These are phyloP conservation scores for Euphonia xanthogaster DNA, from an alignment of 2,797 vertebrate species.

Conservation along the genomic window DNA sequence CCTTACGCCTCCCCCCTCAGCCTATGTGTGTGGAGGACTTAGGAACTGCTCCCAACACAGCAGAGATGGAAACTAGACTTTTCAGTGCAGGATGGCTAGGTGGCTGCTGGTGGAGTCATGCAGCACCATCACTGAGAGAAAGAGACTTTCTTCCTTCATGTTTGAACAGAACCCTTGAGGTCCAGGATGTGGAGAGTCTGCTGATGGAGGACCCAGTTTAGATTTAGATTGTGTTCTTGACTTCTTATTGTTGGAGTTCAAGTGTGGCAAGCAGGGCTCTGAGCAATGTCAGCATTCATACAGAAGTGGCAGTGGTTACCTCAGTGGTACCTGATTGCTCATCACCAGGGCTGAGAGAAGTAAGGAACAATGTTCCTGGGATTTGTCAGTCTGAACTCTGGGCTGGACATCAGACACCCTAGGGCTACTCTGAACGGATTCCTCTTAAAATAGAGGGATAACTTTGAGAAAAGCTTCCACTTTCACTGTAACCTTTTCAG, in stretches of 20 bases:
- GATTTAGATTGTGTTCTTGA: not conserved
- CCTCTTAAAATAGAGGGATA: not conserved
- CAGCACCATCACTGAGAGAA: not conserved
- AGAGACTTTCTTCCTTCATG: not conserved
- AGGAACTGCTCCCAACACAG: not conserved
- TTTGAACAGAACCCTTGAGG: not conserved
- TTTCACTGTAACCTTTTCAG: not conserved
- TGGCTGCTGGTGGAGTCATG: not conserved
- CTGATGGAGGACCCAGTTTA: not conserved
- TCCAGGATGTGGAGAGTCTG: not conserved
- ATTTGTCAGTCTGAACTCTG: not conserved
- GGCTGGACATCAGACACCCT: not conserved
- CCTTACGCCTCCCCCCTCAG: not conserved
- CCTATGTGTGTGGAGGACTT: not conserved
- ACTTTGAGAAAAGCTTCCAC: not conserved
- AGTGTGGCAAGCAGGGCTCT: not conserved
- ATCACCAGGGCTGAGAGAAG: not conserved
- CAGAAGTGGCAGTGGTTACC: not conserved
- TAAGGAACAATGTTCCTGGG: not conserved
- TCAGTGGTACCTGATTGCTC: not conserved
- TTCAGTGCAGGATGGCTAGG: not conserved
- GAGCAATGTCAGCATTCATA: not conserved
- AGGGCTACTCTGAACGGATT: not conserved
- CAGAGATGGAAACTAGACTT: not conserved
- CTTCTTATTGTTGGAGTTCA: not conserved